A percentile compares a stretch with the other conserved stretches of the same genome.
Evolutionary conservation across 2,797 vertebrate genomes (phyloP).

Genomic region (Ptychadena robeensis): DNA sequence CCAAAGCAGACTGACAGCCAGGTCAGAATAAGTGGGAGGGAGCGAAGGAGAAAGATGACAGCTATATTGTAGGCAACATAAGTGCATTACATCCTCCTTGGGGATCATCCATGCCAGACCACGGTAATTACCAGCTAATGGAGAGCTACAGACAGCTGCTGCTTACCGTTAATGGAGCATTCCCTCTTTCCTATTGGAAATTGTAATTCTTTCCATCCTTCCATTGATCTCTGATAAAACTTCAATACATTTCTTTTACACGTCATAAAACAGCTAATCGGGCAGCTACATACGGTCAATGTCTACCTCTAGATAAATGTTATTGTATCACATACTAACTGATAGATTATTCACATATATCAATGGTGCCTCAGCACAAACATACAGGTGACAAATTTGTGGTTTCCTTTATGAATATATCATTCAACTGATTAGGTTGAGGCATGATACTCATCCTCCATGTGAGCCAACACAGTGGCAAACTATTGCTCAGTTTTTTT

Average conservation of each 20-base stretch:
- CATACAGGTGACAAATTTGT: too few species aligned
- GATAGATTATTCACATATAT: neutral
- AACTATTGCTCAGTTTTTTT: too few species aligned
- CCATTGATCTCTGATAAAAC: slow-evolving; percentile 47
- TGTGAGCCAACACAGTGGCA: too few species aligned
- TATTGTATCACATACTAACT: neutral
- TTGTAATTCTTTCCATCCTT: slow-evolving; percentile 20
- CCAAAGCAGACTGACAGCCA: slow-evolving; percentile 13
- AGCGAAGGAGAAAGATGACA: slow-evolving; percentile 12
- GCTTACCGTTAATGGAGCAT: slow-evolving; percentile 37
- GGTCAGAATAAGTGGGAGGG: slow-evolving; percentile 14
- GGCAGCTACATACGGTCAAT: slow-evolving; percentile 19
- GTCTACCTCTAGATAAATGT: neutral
- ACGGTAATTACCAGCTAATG: slow-evolving; percentile 58
- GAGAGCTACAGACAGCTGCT: slow-evolving; percentile 57
- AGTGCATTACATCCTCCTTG: slow-evolving; percentile 60
- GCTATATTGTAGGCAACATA: slow-evolving; percentile 36
- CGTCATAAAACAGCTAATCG: slow-evolving; percentile 30
- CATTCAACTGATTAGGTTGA: too few species aligned
- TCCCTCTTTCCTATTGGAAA: slow-evolving; percentile 14
- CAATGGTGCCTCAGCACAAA: too few species aligned
- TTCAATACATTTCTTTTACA: slow-evolving; percentile 20
- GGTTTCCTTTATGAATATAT: too few species aligned
- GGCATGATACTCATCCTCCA: too few species aligned
- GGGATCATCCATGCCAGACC: slow-evolving; percentile 41